These are phyloP conservation scores for Limnephilus auricula DNA, from an alignment of 2,888 invertebrate genomes.

Conservation along the genomic window DNA sequence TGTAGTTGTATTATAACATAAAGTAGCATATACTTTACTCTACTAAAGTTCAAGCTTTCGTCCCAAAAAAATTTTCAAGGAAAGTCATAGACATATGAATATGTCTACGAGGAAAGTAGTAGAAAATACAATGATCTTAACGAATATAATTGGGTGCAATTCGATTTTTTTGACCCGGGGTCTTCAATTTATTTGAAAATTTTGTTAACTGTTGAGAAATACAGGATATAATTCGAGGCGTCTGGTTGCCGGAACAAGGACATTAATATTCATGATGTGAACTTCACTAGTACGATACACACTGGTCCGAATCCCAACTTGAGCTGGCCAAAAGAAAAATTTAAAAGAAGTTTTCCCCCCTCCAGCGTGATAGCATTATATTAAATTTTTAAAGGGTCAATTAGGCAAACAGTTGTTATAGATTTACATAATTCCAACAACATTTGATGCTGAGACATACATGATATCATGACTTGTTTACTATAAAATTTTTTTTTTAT, in stretches of 20 bases:
- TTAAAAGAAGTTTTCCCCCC: background rate
- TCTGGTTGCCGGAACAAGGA: conserved; percentile 22
- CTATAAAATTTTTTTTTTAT: too few species aligned
- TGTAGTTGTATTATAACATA: background rate
- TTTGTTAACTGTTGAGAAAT: background rate
- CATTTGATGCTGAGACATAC: too few species aligned
- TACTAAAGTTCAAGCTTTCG: background rate
- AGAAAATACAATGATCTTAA: background rate
- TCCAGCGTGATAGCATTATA: too few species aligned
- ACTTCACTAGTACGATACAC: conserved; percentile 24
- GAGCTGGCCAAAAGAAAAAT: background rate
- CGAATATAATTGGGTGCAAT: background rate
- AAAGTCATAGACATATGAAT: background rate
- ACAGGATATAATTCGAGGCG: background rate
- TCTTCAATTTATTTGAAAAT: background rate
- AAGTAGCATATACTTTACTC: background rate
- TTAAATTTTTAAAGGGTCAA: too few species aligned
- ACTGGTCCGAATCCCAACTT: background rate
- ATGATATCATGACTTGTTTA: too few species aligned
- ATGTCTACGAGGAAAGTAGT: background rate
- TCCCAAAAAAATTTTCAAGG: background rate
- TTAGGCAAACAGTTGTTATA: too few species aligned
- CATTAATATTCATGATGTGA: conserved; percentile 60
- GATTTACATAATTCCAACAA: too few species aligned
- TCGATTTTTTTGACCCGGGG: background rate